Base-by-base conservation (phyloP, 2,888 invertebrate species). In the Magallana nippona region DNA sequence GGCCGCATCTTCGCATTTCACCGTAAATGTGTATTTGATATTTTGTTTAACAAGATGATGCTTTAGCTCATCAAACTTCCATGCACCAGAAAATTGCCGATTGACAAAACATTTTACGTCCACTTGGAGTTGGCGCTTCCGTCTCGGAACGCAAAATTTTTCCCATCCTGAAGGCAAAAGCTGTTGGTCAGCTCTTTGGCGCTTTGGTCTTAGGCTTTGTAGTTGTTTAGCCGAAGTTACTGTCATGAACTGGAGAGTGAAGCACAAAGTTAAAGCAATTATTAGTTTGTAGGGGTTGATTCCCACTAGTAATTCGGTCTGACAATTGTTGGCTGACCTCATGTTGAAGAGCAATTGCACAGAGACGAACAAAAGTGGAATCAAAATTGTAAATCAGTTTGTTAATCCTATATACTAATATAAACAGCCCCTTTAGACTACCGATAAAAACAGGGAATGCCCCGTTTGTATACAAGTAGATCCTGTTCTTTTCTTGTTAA, bases 121-220 rank as follows among this genome's bases (percentile, higher is more conserved):
- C 13, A 44, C 10, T 13, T 60, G 32, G n/a, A 15, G n/a, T 27
- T 57, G n/a, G 79, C 11, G 56, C 58, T 11, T 27, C 13, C 27
- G 84, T 55, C 8, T 27, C 17, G 22, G 85, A 27, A 5, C 15
- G 84, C 88, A 88, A 55, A 88, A 87, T 1, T 82, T 32, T 10
- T 81, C 84, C 88, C 87, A 88, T n/a, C 60, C 78, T 0, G 58
- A 55, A 8, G 88, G 88, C 13, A 85, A 71, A 57, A 80, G 10
- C 5, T 71, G 71, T 13, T 19, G 27, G 27, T 27, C 27, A 13
- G 22, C 27, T 13, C 11, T 27, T 71, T 1, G 22, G 1, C 32
- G 22, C 10, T 2, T 3, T 27, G 27, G 71, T 71, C 71, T 71
- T 22, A 32, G 32, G 32, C 15, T 22, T 15, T 71, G 27, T 3